Conservation (phyloP, 2,888 invertebrate species). For the Polia nebulosa region DNA sequence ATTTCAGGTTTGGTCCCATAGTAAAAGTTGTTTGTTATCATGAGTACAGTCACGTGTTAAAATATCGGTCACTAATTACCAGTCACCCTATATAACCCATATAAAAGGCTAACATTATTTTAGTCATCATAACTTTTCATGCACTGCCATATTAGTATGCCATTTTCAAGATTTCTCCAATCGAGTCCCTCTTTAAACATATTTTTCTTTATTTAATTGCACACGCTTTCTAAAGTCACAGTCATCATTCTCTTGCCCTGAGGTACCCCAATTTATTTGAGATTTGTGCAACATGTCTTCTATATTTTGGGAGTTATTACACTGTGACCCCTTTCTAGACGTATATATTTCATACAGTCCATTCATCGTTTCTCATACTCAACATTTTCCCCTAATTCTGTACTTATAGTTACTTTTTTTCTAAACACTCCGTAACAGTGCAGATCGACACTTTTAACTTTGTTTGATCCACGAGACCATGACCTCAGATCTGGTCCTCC, state of each 20-base stretch:
- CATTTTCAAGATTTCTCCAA: no score
- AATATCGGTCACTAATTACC: no score
- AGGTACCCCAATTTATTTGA: background rate
- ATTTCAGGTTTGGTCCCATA: no score
- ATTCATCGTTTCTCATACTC: background rate
- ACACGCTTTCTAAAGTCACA: no score
- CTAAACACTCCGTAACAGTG: background rate
- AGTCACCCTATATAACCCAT: no score
- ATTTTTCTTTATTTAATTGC: no score
- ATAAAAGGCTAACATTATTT: no score
- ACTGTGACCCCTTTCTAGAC: background rate
- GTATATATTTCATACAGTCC: background rate
- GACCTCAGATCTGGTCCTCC: constrained; percentile 42
- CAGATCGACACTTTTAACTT: background rate
- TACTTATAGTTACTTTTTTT: background rate
- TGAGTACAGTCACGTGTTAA: no score
- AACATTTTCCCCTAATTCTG: background rate
- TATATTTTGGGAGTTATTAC: background rate
- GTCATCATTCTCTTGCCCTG: background rate
- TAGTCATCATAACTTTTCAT: no score
- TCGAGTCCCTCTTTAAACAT: no score
- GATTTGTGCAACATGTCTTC: background rate
- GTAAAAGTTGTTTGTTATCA: no score
- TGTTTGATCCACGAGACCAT: constrained; percentile 2
- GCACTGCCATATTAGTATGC: no score